Base-by-base conservation (phyloP, 2,888 invertebrate species). In the Lymantria monacha region DNA sequence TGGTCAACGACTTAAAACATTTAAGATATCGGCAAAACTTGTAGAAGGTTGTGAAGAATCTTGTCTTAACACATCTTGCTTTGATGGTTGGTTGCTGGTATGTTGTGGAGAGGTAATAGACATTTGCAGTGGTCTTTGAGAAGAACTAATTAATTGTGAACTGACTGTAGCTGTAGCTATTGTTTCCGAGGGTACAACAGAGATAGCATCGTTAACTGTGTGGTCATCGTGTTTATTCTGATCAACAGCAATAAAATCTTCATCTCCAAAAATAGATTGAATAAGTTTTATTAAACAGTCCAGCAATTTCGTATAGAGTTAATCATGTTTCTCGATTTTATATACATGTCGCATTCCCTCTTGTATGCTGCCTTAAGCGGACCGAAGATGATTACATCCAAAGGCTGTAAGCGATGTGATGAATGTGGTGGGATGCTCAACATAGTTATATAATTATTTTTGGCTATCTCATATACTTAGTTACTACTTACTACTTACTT, bases 261-360 rank as follows among this genome's bases (percentile, higher is more conserved):
- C 53, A 51, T 58, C 63, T 55, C 59, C 54, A 48, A 47, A 30
- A 30, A 30, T 30, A 30, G 30, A 30, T 30, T 40, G 44, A 48
- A 38, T 60, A 66, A 55, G 66, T 63, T 53, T 63, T 63, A 52
- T 62, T 65, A 44, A 64, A 66, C 54, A 63, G 52, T 55, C 49
- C 47, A 47, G 68, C 60, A 46, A 66, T 53, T 48, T 66, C 60
- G 38, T 67, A 58, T 52, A 49, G 58, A 53, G 61, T 63, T 59
- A 67, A 61, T 64, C 57, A 61, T 44, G 53, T 45, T 55, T 56
- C 56, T 33, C 60, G 55, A 58, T 64, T 55, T 55, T 52, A 48
- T 60, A 66, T 61, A 41, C 63, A 52, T 40, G 62, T 58, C 43
- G 61, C 59, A n/a, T n/a, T n/a, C n/a, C n/a, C n/a, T n/a, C n/a